phyloP scores from a whole-genome alignment of 2,888 invertebrate genomes.

The Lasioglossum lativentre region DNA sequence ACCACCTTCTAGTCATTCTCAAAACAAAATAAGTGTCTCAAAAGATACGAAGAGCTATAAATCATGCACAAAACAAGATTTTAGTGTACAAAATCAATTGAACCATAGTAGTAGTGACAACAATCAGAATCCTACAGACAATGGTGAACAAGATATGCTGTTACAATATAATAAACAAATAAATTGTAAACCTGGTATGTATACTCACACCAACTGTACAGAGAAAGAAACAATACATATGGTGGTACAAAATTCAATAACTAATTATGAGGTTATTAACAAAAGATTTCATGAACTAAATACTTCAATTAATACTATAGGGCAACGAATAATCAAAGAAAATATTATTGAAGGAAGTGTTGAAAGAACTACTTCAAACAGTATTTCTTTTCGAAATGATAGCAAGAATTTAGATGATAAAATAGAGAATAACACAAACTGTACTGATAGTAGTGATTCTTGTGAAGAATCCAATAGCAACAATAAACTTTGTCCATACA shows the following conservation, averaged over 20 bases:
- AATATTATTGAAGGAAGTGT: conserved; percentile 34
- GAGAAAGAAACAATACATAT: not conserved
- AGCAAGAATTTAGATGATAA: conserved; percentile 43
- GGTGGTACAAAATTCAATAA: conserved; percentile 47
- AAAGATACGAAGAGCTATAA: conserved; percentile 14
- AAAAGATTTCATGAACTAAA: conserved; percentile 67
- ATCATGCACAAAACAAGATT: conserved; percentile 36
- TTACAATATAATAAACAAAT: conserved; percentile 16
- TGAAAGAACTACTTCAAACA: conserved; percentile 70
- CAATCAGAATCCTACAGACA: conserved; percentile 24
- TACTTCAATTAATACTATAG: conserved; percentile 65
- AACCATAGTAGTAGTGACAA: conserved; percentile 10
- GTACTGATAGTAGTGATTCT: conserved; percentile 63
- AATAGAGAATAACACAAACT: conserved; percentile 36
- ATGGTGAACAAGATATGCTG: conserved; percentile 1
- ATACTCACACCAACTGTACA: conserved; percentile 30
- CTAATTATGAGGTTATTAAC: conserved; percentile 62
- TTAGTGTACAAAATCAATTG: not conserved
- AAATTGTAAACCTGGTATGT: conserved; percentile 63
- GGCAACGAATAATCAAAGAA: conserved; percentile 61
- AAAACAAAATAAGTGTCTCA: not conserved
- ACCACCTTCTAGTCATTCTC: not conserved
- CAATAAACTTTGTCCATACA: conserved; percentile 69
- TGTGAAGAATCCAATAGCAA: conserved; percentile 64
- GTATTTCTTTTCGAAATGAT: conserved; percentile 76